These are phyloP conservation scores for Salminus brasiliensis DNA, from an alignment of 2,113 vertebrate species.

Conservation along the genomic window DNA sequence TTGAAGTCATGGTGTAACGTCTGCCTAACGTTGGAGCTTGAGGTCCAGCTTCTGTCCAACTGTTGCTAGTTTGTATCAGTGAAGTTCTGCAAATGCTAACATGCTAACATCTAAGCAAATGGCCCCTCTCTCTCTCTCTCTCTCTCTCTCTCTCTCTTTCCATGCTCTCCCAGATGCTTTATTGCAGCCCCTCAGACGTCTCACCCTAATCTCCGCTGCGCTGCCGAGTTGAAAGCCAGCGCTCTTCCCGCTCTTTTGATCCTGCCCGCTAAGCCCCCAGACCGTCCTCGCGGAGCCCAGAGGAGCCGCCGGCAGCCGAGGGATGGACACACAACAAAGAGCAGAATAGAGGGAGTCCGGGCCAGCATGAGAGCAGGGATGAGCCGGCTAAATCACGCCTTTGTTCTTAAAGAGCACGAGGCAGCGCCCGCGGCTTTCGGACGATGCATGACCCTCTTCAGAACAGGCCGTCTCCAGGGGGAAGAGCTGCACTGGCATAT, in stretches of 20 bases:
- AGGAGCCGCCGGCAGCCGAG: constrained; percentile 2
- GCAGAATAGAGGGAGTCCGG: constrained; percentile 8
- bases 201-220: constrained; percentile 41
- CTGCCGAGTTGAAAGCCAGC: constrained; percentile 37
- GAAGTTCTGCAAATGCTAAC: not conserved
- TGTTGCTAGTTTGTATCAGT: not conserved
- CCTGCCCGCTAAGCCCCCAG: constrained; percentile 35
- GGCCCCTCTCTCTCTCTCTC: not conserved
- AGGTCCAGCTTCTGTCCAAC: no score
- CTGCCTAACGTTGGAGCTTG: no score
- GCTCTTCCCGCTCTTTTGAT: constrained; percentile 50
- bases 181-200: constrained; percentile 44
- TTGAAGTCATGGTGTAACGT: no score
- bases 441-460: not conserved
- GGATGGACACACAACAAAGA: constrained; percentile 43
- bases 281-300: constrained; percentile 36
- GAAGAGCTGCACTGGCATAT: not conserved
- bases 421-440: not conserved
- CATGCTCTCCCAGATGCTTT: constrained; percentile 45
- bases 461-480: not conserved
- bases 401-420: constrained; percentile 37
- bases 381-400: constrained; percentile 38
- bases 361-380: constrained; percentile 33
- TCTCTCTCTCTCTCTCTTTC: constrained; percentile 10
- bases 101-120: constrained; percentile 1